Conservation (phyloP, 2,888 invertebrate genomes). For the Tachystola acroxantha region DNA sequence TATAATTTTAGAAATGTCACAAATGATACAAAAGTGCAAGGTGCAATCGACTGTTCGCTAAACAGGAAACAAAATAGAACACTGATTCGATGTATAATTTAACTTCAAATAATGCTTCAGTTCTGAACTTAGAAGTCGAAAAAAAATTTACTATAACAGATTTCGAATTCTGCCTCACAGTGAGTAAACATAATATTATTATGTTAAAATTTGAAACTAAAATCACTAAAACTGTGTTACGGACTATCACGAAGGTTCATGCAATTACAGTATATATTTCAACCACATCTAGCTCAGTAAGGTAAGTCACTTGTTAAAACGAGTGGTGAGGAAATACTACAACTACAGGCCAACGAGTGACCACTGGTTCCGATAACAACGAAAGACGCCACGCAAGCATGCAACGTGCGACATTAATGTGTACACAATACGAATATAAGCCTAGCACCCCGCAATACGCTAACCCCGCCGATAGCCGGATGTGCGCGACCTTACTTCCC, state of each 20-base stretch:
- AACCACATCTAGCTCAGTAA: conserved; percentile 31
- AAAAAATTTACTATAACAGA: neutral
- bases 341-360: conserved; percentile 36
- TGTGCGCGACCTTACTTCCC: conserved; percentile 6
- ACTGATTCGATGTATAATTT: conserved; percentile 2
- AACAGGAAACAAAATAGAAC: too few relatives aligned
- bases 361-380: conserved; percentile 27
- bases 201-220: neutral
- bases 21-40: too few relatives aligned
- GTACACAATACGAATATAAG: conserved; percentile 33
- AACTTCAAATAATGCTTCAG: conserved; percentile 4
- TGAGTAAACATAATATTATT: too few relatives aligned
- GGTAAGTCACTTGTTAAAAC: conserved; percentile 26
- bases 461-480: conserved; percentile 16
- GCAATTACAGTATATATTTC: conserved; percentile 45
- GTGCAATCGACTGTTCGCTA: too few relatives aligned
- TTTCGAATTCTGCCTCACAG: neutral
- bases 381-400: conserved; percentile 39
- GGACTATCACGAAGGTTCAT: conserved; percentile 56
- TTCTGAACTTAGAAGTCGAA: neutral
- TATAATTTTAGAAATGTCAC: too few relatives aligned
- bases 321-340: conserved; percentile 33
- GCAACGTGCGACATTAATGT: conserved; percentile 33
- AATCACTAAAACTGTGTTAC: conserved; percentile 25
- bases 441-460: conserved; percentile 29